phyloP scores from a whole-genome alignment of 2,888 invertebrate species.

The Opisthograptis luteolata region DNA sequence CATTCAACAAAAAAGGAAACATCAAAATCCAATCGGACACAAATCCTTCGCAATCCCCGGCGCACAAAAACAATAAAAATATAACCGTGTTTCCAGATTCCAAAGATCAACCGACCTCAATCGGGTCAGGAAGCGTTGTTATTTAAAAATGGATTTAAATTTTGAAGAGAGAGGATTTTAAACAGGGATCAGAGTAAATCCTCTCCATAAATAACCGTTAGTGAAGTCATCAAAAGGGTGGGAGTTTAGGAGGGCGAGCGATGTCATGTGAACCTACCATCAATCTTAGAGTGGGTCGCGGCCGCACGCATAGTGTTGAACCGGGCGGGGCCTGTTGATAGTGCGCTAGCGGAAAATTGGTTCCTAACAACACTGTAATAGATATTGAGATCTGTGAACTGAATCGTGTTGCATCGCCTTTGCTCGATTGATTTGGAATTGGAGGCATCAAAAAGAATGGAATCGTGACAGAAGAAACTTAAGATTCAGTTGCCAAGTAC shows the following conservation, averaged over 20 bases:
- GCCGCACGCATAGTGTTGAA: slow-evolving; percentile 62
- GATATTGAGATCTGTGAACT: not conserved
- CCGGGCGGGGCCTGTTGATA: slow-evolving; percentile 26
- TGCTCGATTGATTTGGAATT: not conserved
- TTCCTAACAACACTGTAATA: slow-evolving; percentile 12
- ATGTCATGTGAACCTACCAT: slow-evolving; percentile 81
- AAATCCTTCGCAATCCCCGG: slow-evolving; percentile 13
- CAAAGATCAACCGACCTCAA: slow-evolving; percentile 36
- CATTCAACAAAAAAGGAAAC: slow-evolving; percentile 23
- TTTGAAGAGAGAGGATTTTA: slow-evolving; percentile 60
- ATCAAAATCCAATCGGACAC: slow-evolving; percentile 38
- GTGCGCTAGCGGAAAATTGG: slow-evolving; percentile 28
- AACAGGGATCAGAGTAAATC: slow-evolving; percentile 64
- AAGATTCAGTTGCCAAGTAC: too few species aligned
- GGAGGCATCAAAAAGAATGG: too few species aligned
- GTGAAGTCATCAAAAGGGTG: slow-evolving; percentile 82
- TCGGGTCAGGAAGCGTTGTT: slow-evolving; percentile 40
- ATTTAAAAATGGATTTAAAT: slow-evolving; percentile 65
- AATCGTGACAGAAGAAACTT: too few species aligned
- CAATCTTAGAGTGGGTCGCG: slow-evolving; percentile 71
- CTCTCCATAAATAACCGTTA: slow-evolving; percentile 78
- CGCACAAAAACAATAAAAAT: slow-evolving; percentile 24
- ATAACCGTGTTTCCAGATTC: slow-evolving; percentile 14
- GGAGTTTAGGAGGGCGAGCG: slow-evolving; percentile 68
- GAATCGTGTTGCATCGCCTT: not conserved